Conservation (phyloP, 2,888 invertebrate species). For the Helobdella robusta region DNA sequence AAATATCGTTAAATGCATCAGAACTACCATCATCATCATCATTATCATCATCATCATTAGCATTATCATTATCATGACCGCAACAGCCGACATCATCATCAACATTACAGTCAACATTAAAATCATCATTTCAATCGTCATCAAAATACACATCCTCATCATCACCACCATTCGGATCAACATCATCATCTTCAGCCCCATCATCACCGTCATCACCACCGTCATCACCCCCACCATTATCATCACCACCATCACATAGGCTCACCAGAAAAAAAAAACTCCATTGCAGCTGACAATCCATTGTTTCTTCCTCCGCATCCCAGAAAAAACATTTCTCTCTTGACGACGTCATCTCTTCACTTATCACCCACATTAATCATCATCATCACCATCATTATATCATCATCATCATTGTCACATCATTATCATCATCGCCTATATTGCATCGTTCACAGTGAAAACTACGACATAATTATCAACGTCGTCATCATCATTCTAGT, state of each 20-base stretch:
- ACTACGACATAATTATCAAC: background rate
- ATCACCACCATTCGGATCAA: background rate
- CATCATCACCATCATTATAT: background rate
- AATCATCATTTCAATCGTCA: background rate
- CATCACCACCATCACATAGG: background rate
- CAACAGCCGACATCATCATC: background rate
- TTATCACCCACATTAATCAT: background rate
- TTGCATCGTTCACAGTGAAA: background rate
- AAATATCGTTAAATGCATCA: too few relatives aligned
- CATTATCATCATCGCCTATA: background rate
- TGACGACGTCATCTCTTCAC: background rate
- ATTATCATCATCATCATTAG: constrained; percentile 1
- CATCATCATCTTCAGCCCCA: background rate
- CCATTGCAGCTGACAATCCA: background rate
- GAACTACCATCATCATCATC: background rate
- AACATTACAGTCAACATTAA: background rate
- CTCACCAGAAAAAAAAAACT: too few relatives aligned
- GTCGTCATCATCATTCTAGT: background rate
- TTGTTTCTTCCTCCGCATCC: background rate
- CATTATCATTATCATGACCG: constrained; percentile 1
- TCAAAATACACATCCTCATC: background rate
- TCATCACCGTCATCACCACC: background rate
- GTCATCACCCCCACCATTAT: background rate
- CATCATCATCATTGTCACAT: background rate
- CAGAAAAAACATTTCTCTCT: background rate